phyloP scores from a whole-genome alignment of 2,113 vertebrate genomes.

The Sardina pilchardus region DNA sequence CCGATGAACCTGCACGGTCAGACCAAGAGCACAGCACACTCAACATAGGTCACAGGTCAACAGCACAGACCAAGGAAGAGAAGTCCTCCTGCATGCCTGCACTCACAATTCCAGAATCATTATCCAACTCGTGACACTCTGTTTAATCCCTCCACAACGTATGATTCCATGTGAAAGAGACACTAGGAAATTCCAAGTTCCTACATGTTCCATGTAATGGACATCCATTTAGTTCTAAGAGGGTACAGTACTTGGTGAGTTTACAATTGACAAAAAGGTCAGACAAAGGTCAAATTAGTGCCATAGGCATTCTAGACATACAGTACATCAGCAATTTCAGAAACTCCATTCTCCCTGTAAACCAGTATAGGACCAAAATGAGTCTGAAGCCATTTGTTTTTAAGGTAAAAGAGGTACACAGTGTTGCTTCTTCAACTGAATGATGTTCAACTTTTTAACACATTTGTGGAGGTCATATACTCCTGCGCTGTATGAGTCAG shows the following conservation, averaged over 20 bases:
- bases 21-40: neutral
- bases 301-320: too few relatives aligned
- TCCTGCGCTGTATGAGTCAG: neutral
- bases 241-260: too few relatives aligned
- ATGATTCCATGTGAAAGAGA: too few relatives aligned
- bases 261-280: too few relatives aligned
- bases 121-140: neutral
- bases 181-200: too few relatives aligned
- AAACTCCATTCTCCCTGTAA: too few relatives aligned
- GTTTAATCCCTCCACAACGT: neutral
- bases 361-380: too few relatives aligned
- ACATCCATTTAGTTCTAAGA: too few relatives aligned
- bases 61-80: neutral
- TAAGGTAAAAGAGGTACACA: neutral
- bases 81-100: neutral
- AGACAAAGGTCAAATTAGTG: too few relatives aligned
- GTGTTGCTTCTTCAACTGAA: neutral
- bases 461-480: neutral
- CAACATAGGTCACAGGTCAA: neutral
- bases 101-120: neutral
- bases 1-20: slow-evolving; percentile 82
- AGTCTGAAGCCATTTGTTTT: too few relatives aligned
- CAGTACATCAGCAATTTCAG: too few relatives aligned
- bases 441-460: neutral
- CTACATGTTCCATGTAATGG: too few relatives aligned